Evolutionary conservation across 2,888 invertebrate genomes (phyloP), one percentile per base, ranked within the genome.

Genomic region (Halocaridina rubra): DNA sequence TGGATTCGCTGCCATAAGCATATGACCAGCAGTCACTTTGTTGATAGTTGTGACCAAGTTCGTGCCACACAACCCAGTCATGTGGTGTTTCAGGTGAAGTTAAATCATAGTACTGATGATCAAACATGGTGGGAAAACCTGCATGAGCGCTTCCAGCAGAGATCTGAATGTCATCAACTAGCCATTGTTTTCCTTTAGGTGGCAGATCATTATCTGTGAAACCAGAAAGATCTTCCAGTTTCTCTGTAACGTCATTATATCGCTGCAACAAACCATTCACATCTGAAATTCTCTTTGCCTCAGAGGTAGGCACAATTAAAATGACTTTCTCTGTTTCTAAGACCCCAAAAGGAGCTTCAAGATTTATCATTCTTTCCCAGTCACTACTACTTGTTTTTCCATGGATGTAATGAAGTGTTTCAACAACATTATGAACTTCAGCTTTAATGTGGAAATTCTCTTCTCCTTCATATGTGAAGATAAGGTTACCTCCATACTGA

Each of bases 21-120:
- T 61, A 33, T 19, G 80, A 80, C 80, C 80, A 80, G 33, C 32
- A 80, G 3, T 30, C 10, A 1, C 59, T 16, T n/a, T 80, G 80
- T 13, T 80, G 80, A 39, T 59, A 80, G 61, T 80, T 80, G 59
- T 80, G 80, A 3, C 80, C 80, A n/a, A 80, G 61, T 72, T 80
- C 80, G 61, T 80, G 80, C 80, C 80, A 80, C 13, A 32, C 71
- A 16, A 80, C 80, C 80, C 80, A 80, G 61, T 61, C 61, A 46
- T 72, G 61, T 22, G 80, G 80, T 59, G 80, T 80, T 16, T 46
- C 16, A 13, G 19, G 7, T 22, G 22, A 71, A 8, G 39, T 57
- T 16, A 80, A 24, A 16, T 80, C 61, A 59, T 72, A 80, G 19
- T 72, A 80, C 24, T 72, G 1, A 13, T 59, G 69, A n/a, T 59